Evolutionary conservation across 2,797 vertebrate species (phyloP), one percentile per base, ranked within the genome.

Genomic region (Phataginus tricuspis): DNA sequence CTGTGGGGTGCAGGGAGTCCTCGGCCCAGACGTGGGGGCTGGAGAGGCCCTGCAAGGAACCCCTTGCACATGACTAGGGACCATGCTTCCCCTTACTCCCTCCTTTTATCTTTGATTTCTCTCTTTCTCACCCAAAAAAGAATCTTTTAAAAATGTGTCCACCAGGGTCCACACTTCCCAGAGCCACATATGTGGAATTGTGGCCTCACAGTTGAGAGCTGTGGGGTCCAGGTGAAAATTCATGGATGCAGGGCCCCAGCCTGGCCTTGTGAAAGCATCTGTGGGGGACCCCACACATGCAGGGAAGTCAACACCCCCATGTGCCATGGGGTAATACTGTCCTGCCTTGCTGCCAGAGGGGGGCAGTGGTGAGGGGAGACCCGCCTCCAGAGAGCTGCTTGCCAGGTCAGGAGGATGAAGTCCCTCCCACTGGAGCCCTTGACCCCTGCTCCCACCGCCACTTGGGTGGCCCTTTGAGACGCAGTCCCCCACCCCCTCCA

Each of bases 51-150:
- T 39, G 27, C 2, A 16, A 66, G 74, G 63, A 42, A 8, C 42
- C 9, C 29, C 21, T 4, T 39, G 27, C 2, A 16, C 53, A 68
- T 53, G 42, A 34, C 2, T 6, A 25, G 29, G 55, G 25, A 2
- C 4, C 27, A 0, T 6, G 7, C 25, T 23, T 9, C 21, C 9
- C 45, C 4, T 13, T 0, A 1, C 5, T 4, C 12, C 31, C 15
- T 4, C 18, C 51, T 19, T 39, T 11, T 13, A n/a, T 37, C n/a
- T 37, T 61, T 59, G 77, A 7, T 1, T n/a, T 53, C 37, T n/a
- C 34, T 7, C 12, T n/a, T n/a, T 7, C 23, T 75, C 16, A 3
- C 37, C 34, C 71, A 21, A 53, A n/a, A 61, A 12, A 49, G 64
- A 34, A 1, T 9, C 15, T 14, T n/a, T n/a, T n/a, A n/a, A n/a